Evolutionary conservation across 2,797 vertebrate species (phyloP).

Genomic region (Parauchenoglanis punctatus): DNA sequence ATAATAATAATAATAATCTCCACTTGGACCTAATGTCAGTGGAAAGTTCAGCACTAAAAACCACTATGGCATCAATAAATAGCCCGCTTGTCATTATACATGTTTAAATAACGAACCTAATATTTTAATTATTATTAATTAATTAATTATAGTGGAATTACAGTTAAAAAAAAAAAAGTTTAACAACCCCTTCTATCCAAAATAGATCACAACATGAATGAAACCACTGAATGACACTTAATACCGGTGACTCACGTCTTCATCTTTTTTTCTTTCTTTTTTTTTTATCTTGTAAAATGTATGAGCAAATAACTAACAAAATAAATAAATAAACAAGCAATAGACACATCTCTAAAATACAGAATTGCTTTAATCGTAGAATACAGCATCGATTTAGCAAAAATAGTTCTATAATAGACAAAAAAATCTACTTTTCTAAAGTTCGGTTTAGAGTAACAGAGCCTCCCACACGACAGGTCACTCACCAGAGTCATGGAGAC

Average conservation of each 20-base stretch:
- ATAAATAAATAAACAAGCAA: constrained; percentile 6
- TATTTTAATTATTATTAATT: neutral
- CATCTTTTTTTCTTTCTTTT: neutral
- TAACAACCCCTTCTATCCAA: neutral
- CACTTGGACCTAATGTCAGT: neutral
- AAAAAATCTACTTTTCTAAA: constrained; percentile 64
- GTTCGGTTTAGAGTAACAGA: constrained; percentile 65
- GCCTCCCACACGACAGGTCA: constrained; percentile 52
- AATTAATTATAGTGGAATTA: neutral
- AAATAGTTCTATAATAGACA: constrained; percentile 76
- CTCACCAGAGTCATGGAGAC: constrained; percentile 30
- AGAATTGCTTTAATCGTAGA: constrained; percentile 73
- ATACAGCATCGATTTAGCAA: constrained; percentile 72
- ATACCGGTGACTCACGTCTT: neutral
- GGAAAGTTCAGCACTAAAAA: neutral
- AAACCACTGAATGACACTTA: neutral
- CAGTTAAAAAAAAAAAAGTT: neutral
- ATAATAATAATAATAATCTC: neutral
- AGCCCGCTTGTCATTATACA: neutral
- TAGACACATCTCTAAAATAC: constrained; percentile 71
- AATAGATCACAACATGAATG: neutral
- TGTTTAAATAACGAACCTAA: neutral
- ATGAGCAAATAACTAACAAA: neutral
- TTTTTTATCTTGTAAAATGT: no score
- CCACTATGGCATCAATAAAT: neutral